A percentile compares a stretch with the other conserved stretches of the same genome.
Evolutionary conservation across 2,797 vertebrate genomes (phyloP).

Genomic region (Scomberomorus guttatus): DNA sequence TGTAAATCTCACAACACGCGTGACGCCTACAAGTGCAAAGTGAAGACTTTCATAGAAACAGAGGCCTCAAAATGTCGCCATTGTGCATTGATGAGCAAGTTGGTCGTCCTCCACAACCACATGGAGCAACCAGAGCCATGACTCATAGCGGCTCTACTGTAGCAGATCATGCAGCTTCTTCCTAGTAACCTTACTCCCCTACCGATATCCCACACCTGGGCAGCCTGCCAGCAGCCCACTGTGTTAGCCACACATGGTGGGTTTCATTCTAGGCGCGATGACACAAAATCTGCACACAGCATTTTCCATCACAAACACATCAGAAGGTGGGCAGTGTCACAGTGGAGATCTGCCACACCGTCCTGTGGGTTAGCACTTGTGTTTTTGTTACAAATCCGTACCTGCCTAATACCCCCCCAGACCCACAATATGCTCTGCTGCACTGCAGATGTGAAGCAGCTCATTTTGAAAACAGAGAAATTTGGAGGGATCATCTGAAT

Average conservation of each 20-base stretch:
- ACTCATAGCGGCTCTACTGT: slow-evolving; percentile 67
- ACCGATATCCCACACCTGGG: slow-evolving; percentile 75
- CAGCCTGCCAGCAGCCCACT: slow-evolving; percentile 75
- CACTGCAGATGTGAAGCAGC: slow-evolving; percentile 73
- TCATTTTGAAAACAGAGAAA: slow-evolving; percentile 38
- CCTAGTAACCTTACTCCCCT: slow-evolving; percentile 69
- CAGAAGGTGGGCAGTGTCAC: slow-evolving; percentile 68
- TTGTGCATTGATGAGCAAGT: slow-evolving; percentile 46
- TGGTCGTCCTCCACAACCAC: slow-evolving; percentile 70
- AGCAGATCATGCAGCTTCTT: slow-evolving; percentile 71
- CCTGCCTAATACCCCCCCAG: slow-evolving; percentile 25
- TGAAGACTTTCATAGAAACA: slow-evolving; percentile 37
- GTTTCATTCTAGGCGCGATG: slow-evolving; percentile 72
- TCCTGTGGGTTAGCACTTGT: slow-evolving; percentile 45
- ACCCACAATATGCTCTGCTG: slow-evolving; percentile 52
- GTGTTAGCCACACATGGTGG: slow-evolving; percentile 72
- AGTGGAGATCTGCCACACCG: slow-evolving; percentile 51
- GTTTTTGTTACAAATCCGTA: slow-evolving; percentile 30
- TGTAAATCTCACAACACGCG: slow-evolving; percentile 48
- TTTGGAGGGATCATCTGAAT: slow-evolving; percentile 57
- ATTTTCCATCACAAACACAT: slow-evolving; percentile 70
- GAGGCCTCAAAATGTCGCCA: slow-evolving; percentile 50
- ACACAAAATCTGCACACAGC: slow-evolving; percentile 69
- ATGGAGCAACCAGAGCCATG: slow-evolving; percentile 67
- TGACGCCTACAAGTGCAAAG: slow-evolving; percentile 61